These are phyloP conservation scores for Erpetoichthys calabaricus DNA, from an alignment of 2,797 vertebrate species.

Conservation along the genomic window DNA sequence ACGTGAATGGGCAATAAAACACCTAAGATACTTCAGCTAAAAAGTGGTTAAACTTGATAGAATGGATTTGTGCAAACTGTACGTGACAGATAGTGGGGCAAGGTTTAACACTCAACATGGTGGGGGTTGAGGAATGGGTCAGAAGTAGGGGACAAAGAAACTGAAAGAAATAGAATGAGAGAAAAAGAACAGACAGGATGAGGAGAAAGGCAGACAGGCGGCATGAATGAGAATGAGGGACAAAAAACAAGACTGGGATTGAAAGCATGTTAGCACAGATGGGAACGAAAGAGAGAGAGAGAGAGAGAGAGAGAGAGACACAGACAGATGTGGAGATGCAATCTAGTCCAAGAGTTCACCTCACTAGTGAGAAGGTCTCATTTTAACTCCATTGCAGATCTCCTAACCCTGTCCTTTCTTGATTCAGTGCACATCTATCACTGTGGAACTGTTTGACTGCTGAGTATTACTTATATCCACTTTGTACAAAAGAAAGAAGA, in stretches of 20 bases:
- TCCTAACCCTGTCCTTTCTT: no score
- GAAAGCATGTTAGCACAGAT: neutral
- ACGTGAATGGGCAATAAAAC: slow-evolving; percentile 92
- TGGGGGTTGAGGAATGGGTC: neutral
- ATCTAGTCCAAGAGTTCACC: no score
- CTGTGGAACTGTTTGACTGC: no score
- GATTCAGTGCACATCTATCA: no score
- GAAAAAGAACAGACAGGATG: neutral
- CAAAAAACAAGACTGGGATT: neutral
- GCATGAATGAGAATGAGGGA: neutral
- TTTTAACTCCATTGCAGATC: no score
- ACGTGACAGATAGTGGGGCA: slow-evolving; percentile 2
- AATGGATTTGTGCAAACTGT: slow-evolving; percentile 46
- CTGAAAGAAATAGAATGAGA: neutral
- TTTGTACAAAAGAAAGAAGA: no score
- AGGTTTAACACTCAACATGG: neutral
- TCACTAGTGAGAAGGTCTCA: no score
- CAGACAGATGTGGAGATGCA: neutral
- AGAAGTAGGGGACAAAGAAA: neutral
- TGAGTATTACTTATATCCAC: no score
- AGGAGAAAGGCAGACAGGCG: neutral
- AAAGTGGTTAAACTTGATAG: slow-evolving; percentile 79
- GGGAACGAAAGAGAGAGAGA: neutral
- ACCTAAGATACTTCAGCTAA: slow-evolving; percentile 71
- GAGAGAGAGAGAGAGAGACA: neutral